phyloP scores from a whole-genome alignment of 92 coral and sea anemone species.

The Phymanthus crucifer region DNA sequence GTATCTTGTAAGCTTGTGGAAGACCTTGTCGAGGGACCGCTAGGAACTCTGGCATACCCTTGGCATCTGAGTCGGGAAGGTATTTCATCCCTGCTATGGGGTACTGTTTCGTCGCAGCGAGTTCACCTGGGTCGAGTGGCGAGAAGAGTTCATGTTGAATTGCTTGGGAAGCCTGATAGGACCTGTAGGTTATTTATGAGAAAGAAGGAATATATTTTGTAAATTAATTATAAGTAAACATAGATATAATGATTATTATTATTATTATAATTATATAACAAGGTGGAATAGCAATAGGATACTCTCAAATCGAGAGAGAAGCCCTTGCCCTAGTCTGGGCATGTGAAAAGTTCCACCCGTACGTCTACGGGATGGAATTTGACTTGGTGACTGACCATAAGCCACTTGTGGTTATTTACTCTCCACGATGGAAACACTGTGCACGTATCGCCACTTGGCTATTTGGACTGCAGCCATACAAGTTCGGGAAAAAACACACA shows the following conservation, averaged over 20 bases:
- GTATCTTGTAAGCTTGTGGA: constrained; percentile 47
- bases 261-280: too few species aligned
- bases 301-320: neutral
- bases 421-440: neutral
- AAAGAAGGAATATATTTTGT: neutral
- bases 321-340: too few species aligned
- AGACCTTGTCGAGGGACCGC: constrained; percentile 50
- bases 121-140: neutral
- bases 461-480: neutral
- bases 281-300: too few species aligned
- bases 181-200: neutral
- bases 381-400: too few species aligned
- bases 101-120: constrained; percentile 10
- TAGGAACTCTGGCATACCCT: constrained; percentile 70
- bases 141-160: neutral
- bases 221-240: too few species aligned
- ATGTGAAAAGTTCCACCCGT: too few species aligned
- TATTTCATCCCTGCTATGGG: constrained; percentile 48
- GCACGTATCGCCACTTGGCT: neutral
- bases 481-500: neutral
- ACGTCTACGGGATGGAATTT: too few species aligned
- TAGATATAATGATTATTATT: too few species aligned
- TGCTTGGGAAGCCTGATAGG: neutral
- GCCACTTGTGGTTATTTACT: neutral
- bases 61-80: constrained; percentile 52